These are phyloP conservation scores for Enteromius trimaculatus DNA, from an alignment of 2,797 vertebrate species.

Conservation along the genomic window DNA sequence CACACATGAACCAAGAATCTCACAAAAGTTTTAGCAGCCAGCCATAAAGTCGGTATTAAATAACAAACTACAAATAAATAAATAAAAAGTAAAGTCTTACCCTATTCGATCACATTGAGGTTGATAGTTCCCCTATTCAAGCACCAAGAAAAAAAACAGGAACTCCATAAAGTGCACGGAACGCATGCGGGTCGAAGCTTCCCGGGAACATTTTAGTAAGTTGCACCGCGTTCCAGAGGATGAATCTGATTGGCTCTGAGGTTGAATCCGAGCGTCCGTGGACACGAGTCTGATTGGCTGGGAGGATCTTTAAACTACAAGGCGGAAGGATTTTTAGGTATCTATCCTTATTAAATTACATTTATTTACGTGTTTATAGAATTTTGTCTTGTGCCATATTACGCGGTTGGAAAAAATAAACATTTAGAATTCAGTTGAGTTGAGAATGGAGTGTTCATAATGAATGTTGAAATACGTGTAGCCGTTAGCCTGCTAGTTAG, in stretches of 20 bases:
- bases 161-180: not conserved
- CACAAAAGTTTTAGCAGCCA: not conserved
- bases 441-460: not conserved
- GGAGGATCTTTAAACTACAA: constrained; percentile 52
- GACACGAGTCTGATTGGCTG: constrained; percentile 57
- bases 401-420: not conserved
- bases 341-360: not conserved
- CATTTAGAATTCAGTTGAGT: not conserved
- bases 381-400: not conserved
- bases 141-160: not conserved
- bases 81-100: constrained; percentile 9
- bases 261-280: constrained; percentile 19
- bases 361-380: not conserved
- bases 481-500: constrained; percentile 23
- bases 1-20: not conserved
- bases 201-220: constrained; percentile 19
- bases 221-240: not conserved
- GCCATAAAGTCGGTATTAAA: not conserved
- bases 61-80: not conserved
- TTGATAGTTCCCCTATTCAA: not conserved
- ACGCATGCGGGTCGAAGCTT: not conserved
- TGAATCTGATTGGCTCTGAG: constrained; percentile 29
- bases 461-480: not conserved
- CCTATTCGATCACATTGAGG: constrained; percentile 8
- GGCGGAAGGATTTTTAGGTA: constrained; percentile 58